Evolutionary conservation across 2,888 invertebrate genomes (phyloP).

Genomic region (Papilio demoleus): DNA sequence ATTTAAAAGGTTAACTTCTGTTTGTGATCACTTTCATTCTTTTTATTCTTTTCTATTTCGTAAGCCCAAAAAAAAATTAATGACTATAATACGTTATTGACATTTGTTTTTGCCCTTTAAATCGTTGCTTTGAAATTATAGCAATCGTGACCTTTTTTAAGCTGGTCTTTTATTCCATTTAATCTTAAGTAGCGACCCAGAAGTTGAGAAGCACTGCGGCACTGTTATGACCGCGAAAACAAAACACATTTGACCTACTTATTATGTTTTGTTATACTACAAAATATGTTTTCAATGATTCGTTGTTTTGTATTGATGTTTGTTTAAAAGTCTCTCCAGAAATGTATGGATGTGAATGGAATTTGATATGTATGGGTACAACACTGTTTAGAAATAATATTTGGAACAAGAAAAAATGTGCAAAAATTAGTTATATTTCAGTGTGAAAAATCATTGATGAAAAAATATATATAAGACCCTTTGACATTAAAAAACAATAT

Average conservation of each 20-base stretch:
- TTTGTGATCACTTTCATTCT: neutral
- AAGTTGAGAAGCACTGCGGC: neutral
- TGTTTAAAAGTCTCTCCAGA: too few species aligned
- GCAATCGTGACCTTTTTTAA: neutral
- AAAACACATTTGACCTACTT: constrained; percentile 43
- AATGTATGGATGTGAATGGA: too few species aligned
- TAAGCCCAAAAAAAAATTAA: neutral
- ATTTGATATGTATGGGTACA: too few species aligned
- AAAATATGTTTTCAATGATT: too few species aligned
- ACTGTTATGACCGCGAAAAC: constrained; percentile 28
- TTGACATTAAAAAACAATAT: too few species aligned
- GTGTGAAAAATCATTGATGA: too few species aligned
- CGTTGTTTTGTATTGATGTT: too few species aligned
- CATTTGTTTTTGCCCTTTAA: constrained; percentile 1
- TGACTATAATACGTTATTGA: neutral
- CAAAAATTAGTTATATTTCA: too few species aligned
- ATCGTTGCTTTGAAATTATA: neutral
- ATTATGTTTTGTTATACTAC: constrained; percentile 16
- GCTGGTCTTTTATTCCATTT: neutral
- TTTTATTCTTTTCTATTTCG: neutral
- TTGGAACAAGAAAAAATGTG: too few species aligned
- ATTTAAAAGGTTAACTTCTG: too few species aligned
- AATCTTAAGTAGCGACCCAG: constrained; percentile 11
- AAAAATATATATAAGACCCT: too few species aligned
- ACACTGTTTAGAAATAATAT: too few species aligned